Base-by-base conservation (phyloP, 2,888 invertebrate species). In the Hirudinaria manillensis region DNA sequence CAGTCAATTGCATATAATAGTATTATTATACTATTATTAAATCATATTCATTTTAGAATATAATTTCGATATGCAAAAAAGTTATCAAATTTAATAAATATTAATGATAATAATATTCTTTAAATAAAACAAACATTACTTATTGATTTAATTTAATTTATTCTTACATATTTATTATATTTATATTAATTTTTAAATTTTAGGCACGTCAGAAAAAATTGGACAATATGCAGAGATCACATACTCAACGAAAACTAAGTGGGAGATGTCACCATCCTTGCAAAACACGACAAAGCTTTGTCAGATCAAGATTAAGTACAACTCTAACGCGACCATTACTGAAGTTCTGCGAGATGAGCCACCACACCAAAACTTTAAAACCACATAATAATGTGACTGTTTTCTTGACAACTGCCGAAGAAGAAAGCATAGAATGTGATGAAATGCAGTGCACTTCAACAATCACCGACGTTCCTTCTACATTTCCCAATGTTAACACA, bases 121-220 rank as follows among this genome's bases (percentile, higher is more conserved):
- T 45, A 10, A 16, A 16, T 2, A 6, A 45, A 45, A 45, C 10
- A 45, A 45, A 45, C 16, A 16, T 45, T 45, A 45, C 16, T 3
- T 36, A 16, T 45, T 10, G 45, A 45, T 16, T 45, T 10, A 45
- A 45, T 45, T 10, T 10, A 16, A 45, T 45, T 10, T 16, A 45
- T 45, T 45, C 10, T 16, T 16, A 16, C 16, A 45, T 45, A 10
- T 45, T 7, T 10, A 16, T 7, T 45, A 16, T 16, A 16, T 16
- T 16, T 16, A 45, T 45, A 45, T 61, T 61, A 61, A 61, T 7
- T 29, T 27, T 61, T 61, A 29, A 21, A 61, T 27, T 61, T 61
- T 61, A 61, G 61, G 61, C 61, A 16, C 61, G 61, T 27, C 61
- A 61, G 29, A 29, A 61, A n/a, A 61, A 61, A 61, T 29, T 61